A percentile compares a stretch with the other conserved stretches of the same genome.
Conservation (phyloP, 2,113 vertebrate species). For the Cheirogaleus medius region DNA sequence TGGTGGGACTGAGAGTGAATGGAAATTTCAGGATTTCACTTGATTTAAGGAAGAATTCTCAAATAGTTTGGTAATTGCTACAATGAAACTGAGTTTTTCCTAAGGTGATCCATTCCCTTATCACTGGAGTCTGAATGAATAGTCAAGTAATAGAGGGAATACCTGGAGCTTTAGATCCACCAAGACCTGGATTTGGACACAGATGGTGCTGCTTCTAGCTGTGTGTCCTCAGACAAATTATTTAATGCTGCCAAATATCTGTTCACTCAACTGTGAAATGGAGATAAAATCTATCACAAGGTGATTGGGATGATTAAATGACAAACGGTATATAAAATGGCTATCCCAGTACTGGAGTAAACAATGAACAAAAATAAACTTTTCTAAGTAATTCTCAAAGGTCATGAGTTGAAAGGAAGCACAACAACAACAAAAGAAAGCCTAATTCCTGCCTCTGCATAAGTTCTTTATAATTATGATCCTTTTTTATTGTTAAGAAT, state of each 20-base stretch:
- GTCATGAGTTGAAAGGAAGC: background rate
- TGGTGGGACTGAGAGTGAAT: background rate
- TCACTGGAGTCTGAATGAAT: background rate
- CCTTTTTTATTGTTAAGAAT: background rate
- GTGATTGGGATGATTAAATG: background rate
- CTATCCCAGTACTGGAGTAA: background rate
- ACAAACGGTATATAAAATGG: background rate
- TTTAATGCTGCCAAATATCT: background rate
- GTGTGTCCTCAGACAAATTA: background rate
- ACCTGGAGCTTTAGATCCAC: background rate
- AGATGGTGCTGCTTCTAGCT: background rate
- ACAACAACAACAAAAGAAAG: background rate
- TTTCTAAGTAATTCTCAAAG: slow-evolving; percentile 13
- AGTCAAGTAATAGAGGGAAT: too few species aligned
- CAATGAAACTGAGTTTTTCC: background rate
- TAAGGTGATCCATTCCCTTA: background rate
- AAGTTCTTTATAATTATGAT: slow-evolving; percentile 9
- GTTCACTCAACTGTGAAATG: background rate
- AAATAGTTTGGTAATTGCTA: background rate
- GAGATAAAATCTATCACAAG: background rate
- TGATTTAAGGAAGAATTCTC: background rate
- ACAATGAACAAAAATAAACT: background rate
- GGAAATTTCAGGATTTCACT: background rate
- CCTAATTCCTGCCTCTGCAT: background rate
- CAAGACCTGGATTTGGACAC: background rate